A percentile compares a stretch with the other conserved stretches of the same genome.
phyloP scores from a whole-genome alignment of 2,888 invertebrate species.

The Dichetophora obliterata region DNA sequence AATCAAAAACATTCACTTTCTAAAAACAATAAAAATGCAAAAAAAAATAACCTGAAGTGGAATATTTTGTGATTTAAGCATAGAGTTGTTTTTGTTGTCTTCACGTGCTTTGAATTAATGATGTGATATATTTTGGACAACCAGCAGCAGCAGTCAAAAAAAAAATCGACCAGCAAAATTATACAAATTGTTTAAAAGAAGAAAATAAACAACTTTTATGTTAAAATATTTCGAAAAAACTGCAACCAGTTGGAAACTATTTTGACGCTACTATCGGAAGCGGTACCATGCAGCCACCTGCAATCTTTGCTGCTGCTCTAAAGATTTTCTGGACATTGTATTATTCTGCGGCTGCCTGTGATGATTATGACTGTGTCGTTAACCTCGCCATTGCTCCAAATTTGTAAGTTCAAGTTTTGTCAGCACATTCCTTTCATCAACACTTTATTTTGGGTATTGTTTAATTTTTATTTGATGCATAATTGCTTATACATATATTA shows the following conservation, averaged over 20 bases:
- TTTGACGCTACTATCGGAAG: not conserved
- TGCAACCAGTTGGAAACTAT: not conserved
- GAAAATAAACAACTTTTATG: not conserved
- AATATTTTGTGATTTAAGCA: not conserved
- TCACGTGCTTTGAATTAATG: constrained; percentile 23
- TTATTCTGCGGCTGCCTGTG: not conserved
- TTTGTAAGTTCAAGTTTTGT: constrained; percentile 23
- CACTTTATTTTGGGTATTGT: too few relatives aligned
- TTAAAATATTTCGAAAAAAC: too few relatives aligned
- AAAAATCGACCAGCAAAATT: not conserved
- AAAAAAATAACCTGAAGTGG: not conserved
- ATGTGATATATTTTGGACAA: not conserved
- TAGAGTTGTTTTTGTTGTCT: constrained; percentile 18
- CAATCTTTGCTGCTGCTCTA: not conserved
- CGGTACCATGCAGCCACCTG: constrained; percentile 21
- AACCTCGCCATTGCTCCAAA: constrained; percentile 21
- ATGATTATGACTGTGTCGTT: not conserved
- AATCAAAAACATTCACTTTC: not conserved
- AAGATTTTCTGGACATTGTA: constrained; percentile 16
- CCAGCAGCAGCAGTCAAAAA: not conserved
- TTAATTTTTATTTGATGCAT: too few relatives aligned
- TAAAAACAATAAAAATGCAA: not conserved
- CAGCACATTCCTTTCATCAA: too few relatives aligned
- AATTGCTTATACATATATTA: too few relatives aligned
- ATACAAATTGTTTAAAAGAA: not conserved